Evolutionary conservation across 2,888 invertebrate species (phyloP).

Genomic region (Pyrrhosoma nymphula): DNA sequence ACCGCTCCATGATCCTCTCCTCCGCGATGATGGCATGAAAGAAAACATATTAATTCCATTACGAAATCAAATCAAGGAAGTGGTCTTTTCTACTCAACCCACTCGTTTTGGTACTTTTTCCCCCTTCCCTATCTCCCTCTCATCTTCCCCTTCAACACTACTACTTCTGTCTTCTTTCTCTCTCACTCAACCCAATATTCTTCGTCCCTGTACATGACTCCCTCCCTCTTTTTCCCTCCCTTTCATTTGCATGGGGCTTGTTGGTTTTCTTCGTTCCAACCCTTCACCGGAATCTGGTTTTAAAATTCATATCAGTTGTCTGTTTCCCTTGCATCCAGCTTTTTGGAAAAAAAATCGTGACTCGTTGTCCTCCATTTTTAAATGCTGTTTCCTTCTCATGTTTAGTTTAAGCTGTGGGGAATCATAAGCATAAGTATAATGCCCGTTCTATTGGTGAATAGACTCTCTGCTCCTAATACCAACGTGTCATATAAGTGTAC

Average conservation of each 20-base stretch:
- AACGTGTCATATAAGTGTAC: too few species aligned
- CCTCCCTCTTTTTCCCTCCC: neutral
- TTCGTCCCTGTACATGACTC: neutral
- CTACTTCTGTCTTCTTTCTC: neutral
- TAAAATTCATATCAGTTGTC: neutral
- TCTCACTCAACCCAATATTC: neutral
- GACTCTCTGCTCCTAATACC: too few species aligned
- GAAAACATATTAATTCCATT: slow-evolving; percentile 67
- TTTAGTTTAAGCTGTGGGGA: too few species aligned
- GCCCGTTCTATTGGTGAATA: too few species aligned
- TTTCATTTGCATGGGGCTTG: neutral
- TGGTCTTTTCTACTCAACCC: slow-evolving; percentile 6
- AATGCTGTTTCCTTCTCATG: neutral
- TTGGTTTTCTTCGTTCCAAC: neutral
- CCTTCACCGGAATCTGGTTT: neutral
- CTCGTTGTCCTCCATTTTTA: neutral
- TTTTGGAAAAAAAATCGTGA: neutral
- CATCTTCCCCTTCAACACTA: neutral
- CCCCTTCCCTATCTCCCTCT: neutral
- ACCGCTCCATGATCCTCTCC: too few species aligned
- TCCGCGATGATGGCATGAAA: slow-evolving; percentile 11
- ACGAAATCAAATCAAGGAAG: slow-evolving; percentile 66
- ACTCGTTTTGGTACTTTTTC: too few species aligned
- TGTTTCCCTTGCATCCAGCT: neutral
- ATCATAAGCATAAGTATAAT: too few species aligned